A percentile compares a stretch with the other conserved stretches of the same genome.
Evolutionary conservation across 2,888 invertebrate species (phyloP).

Genomic region (Lepetodrilus schrolli): DNA sequence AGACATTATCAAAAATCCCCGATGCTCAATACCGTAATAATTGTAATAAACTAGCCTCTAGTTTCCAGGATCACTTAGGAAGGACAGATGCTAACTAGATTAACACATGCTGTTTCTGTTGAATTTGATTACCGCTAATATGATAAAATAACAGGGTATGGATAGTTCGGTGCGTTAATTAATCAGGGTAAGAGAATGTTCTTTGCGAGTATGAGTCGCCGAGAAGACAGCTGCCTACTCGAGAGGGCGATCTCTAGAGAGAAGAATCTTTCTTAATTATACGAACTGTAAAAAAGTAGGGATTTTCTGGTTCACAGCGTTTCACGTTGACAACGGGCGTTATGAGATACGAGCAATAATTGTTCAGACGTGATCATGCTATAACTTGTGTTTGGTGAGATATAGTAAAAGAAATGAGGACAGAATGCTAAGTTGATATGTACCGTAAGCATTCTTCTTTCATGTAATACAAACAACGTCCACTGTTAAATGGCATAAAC

Average conservation of each 20-base stretch:
- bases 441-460: too few species aligned
- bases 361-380: too few species aligned
- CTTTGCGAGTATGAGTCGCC: not conserved
- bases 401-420: too few species aligned
- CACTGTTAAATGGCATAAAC: too few species aligned
- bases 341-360: too few species aligned
- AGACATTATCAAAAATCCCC: too few species aligned
- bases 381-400: too few species aligned
- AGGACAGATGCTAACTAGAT: not conserved
- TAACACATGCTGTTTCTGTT: not conserved
- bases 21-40: too few species aligned
- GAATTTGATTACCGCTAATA: not conserved
- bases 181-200: not conserved
- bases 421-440: too few species aligned
- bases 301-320: not conserved
- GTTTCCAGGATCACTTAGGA: too few species aligned
- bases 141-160: not conserved
- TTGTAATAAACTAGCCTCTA: too few species aligned
- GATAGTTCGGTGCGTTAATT: not conserved
- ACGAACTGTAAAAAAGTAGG: not conserved
- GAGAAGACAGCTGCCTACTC: constrained; percentile 4
- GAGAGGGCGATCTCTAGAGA: constrained; percentile 18
- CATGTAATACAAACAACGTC: too few species aligned
- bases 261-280: constrained; percentile 8
- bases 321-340: not conserved